phyloP scores from a whole-genome alignment of 2,113 vertebrate species.

The Equus przewalskii region DNA sequence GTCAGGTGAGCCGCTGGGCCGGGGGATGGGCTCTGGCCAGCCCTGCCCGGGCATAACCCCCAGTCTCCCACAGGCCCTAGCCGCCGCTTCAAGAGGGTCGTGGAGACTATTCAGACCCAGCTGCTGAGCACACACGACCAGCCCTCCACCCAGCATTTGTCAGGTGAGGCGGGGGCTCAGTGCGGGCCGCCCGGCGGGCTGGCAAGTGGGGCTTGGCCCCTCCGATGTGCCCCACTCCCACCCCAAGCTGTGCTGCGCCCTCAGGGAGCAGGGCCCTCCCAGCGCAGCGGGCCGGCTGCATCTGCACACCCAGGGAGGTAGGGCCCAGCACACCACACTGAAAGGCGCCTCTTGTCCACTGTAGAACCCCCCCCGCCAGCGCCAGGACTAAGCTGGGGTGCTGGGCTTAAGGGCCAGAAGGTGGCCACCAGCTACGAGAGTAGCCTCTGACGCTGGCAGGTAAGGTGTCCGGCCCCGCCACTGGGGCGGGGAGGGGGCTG shows the following conservation, averaged over 20 bases:
- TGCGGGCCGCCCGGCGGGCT: conserved; percentile 55
- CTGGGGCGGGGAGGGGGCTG: conserved; percentile 79
- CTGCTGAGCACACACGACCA: conserved; percentile 99
- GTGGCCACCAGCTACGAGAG: conserved; percentile 84
- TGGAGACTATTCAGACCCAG: conserved; percentile 99
- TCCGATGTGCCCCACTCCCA: not conserved
- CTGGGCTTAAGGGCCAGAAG: conserved; percentile 85
- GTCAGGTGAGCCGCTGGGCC: conserved; percentile 90
- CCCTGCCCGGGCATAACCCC: not conserved
- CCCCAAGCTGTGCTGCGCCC: conserved; percentile 80
- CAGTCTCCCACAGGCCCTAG: conserved; percentile 92
- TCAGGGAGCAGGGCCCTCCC: conserved; percentile 75
- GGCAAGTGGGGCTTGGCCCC: conserved; percentile 10
- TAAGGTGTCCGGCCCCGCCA: conserved; percentile 77
- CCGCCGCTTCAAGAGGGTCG: conserved; percentile 99
- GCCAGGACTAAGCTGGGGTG: conserved; percentile 81
- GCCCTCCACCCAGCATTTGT: conserved; percentile 97
- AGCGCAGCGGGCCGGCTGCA: not conserved
- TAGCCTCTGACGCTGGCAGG: conserved; percentile 81
- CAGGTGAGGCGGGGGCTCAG: conserved; percentile 92
- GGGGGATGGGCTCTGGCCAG: fast-evolving
- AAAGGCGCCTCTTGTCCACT: conserved; percentile 77
- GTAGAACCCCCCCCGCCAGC: conserved; percentile 80
- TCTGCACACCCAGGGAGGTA: conserved; percentile 81
- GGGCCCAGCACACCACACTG: conserved; percentile 73